Conservation (phyloP, 53 echinoderm and acorn worm genomes). For the Echinometra lucunter region DNA sequence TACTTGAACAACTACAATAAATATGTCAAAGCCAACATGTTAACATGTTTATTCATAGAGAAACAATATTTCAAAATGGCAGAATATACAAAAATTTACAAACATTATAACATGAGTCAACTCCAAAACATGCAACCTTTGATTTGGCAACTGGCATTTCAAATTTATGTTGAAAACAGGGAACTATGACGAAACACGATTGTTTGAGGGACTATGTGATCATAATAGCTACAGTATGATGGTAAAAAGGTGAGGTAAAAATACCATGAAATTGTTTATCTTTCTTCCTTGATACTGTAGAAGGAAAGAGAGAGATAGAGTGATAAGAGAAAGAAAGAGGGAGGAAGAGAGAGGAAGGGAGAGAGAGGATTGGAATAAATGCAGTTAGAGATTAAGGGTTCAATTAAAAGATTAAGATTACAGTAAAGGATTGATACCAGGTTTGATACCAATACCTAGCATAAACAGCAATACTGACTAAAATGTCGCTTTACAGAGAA, state of each 20-base stretch:
- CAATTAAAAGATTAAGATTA: background rate
- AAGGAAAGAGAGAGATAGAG: background rate
- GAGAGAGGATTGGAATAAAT: background rate
- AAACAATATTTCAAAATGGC: conserved; percentile 39
- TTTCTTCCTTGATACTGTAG: too few species aligned
- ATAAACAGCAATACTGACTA: too few species aligned
- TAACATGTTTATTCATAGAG: conserved; percentile 16
- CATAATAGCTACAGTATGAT: background rate
- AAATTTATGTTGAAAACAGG: background rate
- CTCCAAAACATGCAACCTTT: background rate
- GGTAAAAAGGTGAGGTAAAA: background rate
- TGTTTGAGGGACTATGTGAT: background rate
- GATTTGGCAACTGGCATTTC: background rate
- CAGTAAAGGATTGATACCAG: background rate
- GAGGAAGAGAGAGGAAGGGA: background rate
- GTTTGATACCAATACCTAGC: background rate
- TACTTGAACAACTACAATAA: background rate
- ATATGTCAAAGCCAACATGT: conserved; percentile 23
- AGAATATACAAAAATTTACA: background rate
- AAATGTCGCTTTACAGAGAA: too few species aligned
- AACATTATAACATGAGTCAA: conserved; percentile 1
- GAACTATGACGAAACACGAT: background rate
- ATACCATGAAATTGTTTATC: background rate
- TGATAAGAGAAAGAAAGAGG: background rate
- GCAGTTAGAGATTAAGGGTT: background rate